Conservation (phyloP, 1,140 invertebrate species). For the Lanistes nyassanus region DNA sequence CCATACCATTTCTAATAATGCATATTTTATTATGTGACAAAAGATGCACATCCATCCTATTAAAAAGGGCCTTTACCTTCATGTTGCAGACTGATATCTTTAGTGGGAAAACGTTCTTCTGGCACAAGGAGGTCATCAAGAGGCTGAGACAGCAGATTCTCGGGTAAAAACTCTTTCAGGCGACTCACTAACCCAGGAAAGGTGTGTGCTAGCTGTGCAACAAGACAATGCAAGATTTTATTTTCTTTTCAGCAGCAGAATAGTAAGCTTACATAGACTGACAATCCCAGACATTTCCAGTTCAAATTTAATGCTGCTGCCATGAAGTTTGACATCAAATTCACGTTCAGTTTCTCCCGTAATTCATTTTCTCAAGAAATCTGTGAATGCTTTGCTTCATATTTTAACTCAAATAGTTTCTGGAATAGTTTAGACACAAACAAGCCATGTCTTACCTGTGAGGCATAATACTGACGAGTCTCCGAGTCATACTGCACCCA, state of each 20-base stretch:
- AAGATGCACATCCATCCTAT: too few relatives aligned
- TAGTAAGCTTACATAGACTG: background rate
- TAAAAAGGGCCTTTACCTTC: too few relatives aligned
- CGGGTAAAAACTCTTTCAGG: slow-evolving; percentile 42
- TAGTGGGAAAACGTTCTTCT: too few relatives aligned
- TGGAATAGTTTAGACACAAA: background rate
- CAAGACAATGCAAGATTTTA: background rate
- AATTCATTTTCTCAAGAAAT: too few relatives aligned
- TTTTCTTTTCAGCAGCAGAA: background rate
- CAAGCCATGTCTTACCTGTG: slow-evolving; percentile 24
- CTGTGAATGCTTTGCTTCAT: background rate
- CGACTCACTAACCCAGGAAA: slow-evolving; percentile 40
- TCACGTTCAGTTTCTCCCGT: too few relatives aligned
- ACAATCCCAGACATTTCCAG: background rate
- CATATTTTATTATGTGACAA: too few relatives aligned
- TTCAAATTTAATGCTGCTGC: background rate
- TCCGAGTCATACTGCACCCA: slow-evolving; percentile 40
- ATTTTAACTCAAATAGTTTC: background rate
- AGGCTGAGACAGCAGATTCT: slow-evolving; percentile 24
- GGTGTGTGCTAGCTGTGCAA: slow-evolving; percentile 31
- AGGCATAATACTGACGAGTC: slow-evolving; percentile 33
- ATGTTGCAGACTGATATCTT: too few relatives aligned
- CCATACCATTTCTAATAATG: too few relatives aligned
- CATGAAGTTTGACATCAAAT: background rate
- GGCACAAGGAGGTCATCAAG: background rate